Evolutionary conservation across 2,888 invertebrate genomes (phyloP).

Genomic region (Pogonocherus hispidulus): DNA sequence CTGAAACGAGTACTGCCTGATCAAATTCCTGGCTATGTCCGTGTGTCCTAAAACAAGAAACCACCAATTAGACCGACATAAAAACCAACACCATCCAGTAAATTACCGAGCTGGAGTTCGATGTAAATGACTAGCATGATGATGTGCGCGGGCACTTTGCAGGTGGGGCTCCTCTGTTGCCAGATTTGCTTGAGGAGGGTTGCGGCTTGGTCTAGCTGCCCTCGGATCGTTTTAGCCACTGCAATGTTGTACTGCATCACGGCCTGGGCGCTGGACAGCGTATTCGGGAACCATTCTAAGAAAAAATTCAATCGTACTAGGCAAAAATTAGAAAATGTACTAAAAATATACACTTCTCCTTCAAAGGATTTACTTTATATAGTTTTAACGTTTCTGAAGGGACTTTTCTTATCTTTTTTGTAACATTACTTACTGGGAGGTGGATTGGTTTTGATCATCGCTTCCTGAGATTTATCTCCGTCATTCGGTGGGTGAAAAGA

Average conservation of each 20-base stretch:
- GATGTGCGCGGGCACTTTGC: conserved; percentile 75
- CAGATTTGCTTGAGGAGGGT: conserved; percentile 69
- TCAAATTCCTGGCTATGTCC: conserved; percentile 71
- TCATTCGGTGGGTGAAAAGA: conserved; percentile 68
- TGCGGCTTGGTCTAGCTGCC: conserved; percentile 78
- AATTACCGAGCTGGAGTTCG: conserved; percentile 75
- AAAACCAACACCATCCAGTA: conserved; percentile 22
- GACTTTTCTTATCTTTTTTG: too few species aligned
- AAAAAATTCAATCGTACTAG: too few species aligned
- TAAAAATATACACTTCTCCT: too few species aligned
- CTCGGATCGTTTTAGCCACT: conserved; percentile 80
- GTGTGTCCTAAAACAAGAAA: conserved; percentile 69
- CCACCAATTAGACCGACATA: conserved; percentile 9
- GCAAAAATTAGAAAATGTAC: too few species aligned
- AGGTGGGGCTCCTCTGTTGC: conserved; percentile 69
- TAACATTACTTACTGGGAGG: conserved; percentile 59
- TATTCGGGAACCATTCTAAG: conserved; percentile 76
- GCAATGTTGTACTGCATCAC: conserved; percentile 85
- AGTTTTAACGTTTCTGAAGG: background rate
- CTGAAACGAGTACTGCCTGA: conserved; percentile 74
- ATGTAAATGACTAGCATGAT: conserved; percentile 77
- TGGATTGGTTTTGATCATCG: conserved; percentile 62
- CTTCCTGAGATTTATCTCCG: conserved; percentile 68
- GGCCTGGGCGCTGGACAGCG: conserved; percentile 77
- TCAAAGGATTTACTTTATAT: too few species aligned